Percentiles rank a stretch among this genome's conserved stretches.
Evolutionary conservation across 2,888 invertebrate species (phyloP).

Genomic region (Sicus ferrugineus): DNA sequence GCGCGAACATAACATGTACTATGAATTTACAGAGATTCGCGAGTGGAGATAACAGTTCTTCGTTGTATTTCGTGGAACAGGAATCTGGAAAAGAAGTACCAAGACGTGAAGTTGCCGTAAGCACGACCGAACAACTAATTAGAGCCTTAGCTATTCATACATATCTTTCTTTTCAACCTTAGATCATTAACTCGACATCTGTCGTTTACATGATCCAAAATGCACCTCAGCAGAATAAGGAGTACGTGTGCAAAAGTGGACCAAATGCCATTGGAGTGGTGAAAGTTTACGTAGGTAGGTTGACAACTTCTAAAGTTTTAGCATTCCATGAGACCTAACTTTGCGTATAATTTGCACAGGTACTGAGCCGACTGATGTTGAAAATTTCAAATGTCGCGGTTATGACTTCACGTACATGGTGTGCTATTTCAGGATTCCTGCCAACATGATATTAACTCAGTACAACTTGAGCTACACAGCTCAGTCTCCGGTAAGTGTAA

Average conservation of each 20-base stretch:
- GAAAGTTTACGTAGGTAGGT: constrained; percentile 50
- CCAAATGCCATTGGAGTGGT: constrained; percentile 50
- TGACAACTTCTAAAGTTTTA: not conserved
- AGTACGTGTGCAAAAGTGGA: constrained; percentile 53
- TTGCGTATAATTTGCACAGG: constrained; percentile 52
- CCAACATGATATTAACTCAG: constrained; percentile 68
- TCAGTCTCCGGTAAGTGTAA: constrained; percentile 43
- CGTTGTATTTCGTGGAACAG: constrained; percentile 49
- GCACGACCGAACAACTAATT: not conserved
- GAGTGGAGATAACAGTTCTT: constrained; percentile 46
- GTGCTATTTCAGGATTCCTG: constrained; percentile 76
- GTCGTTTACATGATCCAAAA: constrained; percentile 50
- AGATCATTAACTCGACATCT: constrained; percentile 51
- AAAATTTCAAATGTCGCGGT: constrained; percentile 77
- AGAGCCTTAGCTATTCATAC: not conserved
- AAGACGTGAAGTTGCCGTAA: constrained; percentile 41
- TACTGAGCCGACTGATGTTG: constrained; percentile 70
- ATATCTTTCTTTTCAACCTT: constrained; percentile 4
- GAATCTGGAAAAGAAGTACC: constrained; percentile 40
- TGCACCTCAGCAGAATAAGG: constrained; percentile 48
- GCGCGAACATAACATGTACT: constrained; percentile 55
- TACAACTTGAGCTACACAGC: constrained; percentile 63
- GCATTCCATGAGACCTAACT: not conserved
- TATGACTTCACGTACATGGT: constrained; percentile 77
- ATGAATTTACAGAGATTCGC: constrained; percentile 52